Base-by-base conservation (phyloP, 2,113 vertebrate genomes). In the Austrofundulus limnaeus region DNA sequence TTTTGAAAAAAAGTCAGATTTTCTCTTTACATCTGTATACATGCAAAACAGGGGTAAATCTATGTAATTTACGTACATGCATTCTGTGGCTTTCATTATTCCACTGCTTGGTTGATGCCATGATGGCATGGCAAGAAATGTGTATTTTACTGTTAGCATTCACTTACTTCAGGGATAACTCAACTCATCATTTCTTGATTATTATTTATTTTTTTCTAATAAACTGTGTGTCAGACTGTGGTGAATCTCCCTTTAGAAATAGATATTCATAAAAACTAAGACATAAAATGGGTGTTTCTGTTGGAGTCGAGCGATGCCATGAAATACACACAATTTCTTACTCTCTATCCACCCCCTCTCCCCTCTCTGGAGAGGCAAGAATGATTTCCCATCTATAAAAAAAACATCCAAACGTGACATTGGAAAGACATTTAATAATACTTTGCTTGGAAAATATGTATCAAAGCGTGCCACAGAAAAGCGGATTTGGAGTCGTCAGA, bases 401-500 rank as follows among this genome's bases (percentile, higher is more conserved):
- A 80, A 87, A 76, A 85, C 77, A 83, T 76, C 71, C 69, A 85
- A 82, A 86, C 77, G 66, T 80, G 86, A 87, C 84, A 89, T 86
- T 75, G 77, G 68, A 74, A 80, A 83, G 85, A 89, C 83, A 85
- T 90, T 90, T 91, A 90, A 91, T 90, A 88, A 89, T 66, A 76
- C 67, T 74, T 80, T 86, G 69, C 54, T 82, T 61, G 61, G 74
- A 75, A 85, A 87, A 87, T 84, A 76, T 84, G 71, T 82, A 86
- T 82, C 77, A 83, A 85, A 86, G 64, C 75, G 53, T 62, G 65
- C 51, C 79, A 57, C 50, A 77, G 75, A 82, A 88, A 84, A 85
- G 83, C 55, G 77, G 88, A 81, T 86, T 89, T 87, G 61, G 80
- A 85, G 69, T 69, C 59, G 74, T 82, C 82, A 82, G 70, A 74